phyloP scores from a whole-genome alignment of 2,797 vertebrate species.

The Pelobates cultripes region DNA sequence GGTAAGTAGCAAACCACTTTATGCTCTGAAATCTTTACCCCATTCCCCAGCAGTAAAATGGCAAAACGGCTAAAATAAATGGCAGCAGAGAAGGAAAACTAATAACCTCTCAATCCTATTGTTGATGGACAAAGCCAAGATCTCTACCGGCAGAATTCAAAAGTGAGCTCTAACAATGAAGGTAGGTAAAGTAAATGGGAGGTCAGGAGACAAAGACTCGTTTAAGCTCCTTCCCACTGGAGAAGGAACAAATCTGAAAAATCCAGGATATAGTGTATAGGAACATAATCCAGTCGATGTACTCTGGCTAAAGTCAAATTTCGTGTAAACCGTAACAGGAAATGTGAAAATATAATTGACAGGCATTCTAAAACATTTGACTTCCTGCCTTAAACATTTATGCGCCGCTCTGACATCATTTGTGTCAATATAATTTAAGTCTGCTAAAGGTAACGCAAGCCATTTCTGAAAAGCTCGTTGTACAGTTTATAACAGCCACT shows the following conservation, averaged over 20 bases:
- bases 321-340: neutral
- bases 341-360: neutral
- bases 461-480: neutral
- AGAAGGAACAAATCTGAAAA: no score
- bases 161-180: constrained; percentile 19
- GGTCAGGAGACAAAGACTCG: constrained; percentile 3
- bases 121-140: constrained; percentile 15
- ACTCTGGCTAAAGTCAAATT: neutral
- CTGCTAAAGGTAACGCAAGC: neutral
- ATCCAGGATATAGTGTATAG: neutral
- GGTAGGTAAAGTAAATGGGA: constrained; percentile 8
- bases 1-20: no score
- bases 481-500: no score
- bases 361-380: neutral
- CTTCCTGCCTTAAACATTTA: neutral
- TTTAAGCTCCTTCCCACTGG: neutral
- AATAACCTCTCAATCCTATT: constrained; percentile 15
- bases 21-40: no score
- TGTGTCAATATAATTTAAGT: neutral
- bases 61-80: neutral
- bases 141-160: constrained; percentile 19
- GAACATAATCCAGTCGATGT: neutral
- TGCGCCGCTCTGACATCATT: neutral
- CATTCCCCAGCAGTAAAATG: neutral
- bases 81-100: neutral